These are phyloP conservation scores for Anthophora plumipes DNA, from an alignment of 2,888 invertebrate genomes.

Conservation along the genomic window DNA sequence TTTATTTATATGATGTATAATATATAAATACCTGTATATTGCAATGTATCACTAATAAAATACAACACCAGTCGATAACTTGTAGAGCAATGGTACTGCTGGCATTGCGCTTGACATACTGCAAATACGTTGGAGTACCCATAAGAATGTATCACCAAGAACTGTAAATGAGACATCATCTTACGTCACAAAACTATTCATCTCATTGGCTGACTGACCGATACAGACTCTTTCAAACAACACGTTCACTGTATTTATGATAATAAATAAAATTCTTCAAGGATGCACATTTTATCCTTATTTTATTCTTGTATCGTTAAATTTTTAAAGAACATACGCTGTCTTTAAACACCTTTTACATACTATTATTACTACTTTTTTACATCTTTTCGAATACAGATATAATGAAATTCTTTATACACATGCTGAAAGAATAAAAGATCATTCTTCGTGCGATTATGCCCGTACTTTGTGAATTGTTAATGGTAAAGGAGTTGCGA, in stretches of 20 bases:
- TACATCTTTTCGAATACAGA: neutral
- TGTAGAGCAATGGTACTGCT: neutral
- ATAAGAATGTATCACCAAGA: neutral
- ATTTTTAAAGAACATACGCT: neutral
- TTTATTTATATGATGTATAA: too few species aligned
- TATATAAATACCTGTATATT: slow-evolving; percentile 10
- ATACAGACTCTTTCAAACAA: neutral
- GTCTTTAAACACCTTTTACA: neutral
- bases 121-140: neutral
- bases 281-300: neutral
- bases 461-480: too few species aligned
- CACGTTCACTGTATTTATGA: neutral
- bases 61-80: neutral
- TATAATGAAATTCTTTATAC: too few species aligned
- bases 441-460: too few species aligned
- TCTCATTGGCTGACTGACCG: slow-evolving; percentile 7
- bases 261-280: neutral
- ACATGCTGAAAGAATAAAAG: too few species aligned
- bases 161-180: slow-evolving; percentile 2
- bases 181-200: slow-evolving; percentile 28
- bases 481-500: too few species aligned
- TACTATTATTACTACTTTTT: neutral
- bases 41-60: slow-evolving; percentile 1
- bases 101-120: neutral
- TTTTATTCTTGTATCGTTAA: neutral